Evolutionary conservation across 1,140 invertebrate species (phyloP).

Genomic region (Atta texana): DNA sequence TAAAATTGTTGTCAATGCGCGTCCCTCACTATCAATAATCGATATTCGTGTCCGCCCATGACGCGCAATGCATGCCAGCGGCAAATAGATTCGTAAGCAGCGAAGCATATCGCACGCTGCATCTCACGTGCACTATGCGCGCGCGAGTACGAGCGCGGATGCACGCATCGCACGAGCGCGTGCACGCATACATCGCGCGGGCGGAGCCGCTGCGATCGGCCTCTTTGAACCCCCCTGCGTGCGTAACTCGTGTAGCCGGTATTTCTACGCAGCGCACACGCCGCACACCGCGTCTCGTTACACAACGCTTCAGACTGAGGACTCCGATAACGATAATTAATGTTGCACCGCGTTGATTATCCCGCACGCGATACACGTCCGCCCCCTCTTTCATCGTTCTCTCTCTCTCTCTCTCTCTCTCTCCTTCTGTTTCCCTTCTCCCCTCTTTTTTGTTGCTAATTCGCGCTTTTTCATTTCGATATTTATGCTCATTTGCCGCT

Average conservation of each 20-base stretch:
- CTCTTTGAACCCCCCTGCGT: slow-evolving; percentile 70
- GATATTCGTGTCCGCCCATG: not conserved
- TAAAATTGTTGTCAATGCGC: not conserved
- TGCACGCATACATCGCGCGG: slow-evolving; percentile 20
- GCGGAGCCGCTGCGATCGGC: slow-evolving; percentile 54
- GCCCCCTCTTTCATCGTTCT: slow-evolving; percentile 43
- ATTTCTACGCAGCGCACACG: slow-evolving; percentile 34
- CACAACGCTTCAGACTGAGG: slow-evolving; percentile 79
- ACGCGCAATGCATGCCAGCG: slow-evolving; percentile 31
- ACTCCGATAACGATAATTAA: slow-evolving; percentile 83
- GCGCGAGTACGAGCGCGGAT: not conserved
- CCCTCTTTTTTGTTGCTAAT: not conserved
- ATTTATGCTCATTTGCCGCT: not conserved
- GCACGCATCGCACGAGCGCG: slow-evolving; percentile 16
- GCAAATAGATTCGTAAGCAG: slow-evolving; percentile 73
- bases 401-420: not conserved
- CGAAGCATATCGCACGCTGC: slow-evolving; percentile 59
- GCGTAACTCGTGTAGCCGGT: slow-evolving; percentile 69
- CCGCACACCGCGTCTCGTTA: slow-evolving; percentile 72
- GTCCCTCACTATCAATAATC: slow-evolving; percentile 21
- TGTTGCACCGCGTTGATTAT: slow-evolving; percentile 81
- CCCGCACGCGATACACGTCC: slow-evolving; percentile 74
- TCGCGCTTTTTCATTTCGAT: slow-evolving; percentile 23
- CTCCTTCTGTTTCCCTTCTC: no score
- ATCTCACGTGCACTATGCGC: slow-evolving; percentile 60